Evolutionary conservation across 2,113 vertebrate genomes (phyloP), one percentile per base, ranked within the genome.

Genomic region (Sclerurus mexicanus): DNA sequence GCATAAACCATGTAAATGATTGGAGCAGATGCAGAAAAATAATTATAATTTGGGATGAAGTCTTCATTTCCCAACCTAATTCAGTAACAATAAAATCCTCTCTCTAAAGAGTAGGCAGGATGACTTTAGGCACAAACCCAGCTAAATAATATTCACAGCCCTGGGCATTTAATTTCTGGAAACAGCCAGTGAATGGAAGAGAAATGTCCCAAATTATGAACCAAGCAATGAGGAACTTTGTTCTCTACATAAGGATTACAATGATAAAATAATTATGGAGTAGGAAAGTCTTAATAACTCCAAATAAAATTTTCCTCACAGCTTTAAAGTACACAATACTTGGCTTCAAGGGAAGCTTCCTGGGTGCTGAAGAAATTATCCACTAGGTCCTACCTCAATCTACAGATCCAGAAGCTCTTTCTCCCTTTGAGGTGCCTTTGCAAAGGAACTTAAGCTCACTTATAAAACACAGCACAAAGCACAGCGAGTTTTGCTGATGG

Each of bases 31-130:
- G 96, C 83, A 97, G 90, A 84, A 96, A 97, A 97, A 97, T 92
- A 96, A 97, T 97, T 94, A 89, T 90, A 97, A 95, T 96, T 96
- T 97, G 94, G 85, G 94, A 44, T 95, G 92, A 97, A 97, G 96
- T 97, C 96, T 97, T 97, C 15, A 96, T 96, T 94, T 97, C 52
- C 86, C 73, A 92, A 66, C 47, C 31, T 84, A 95, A 85, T 86
- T 95, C 96, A 78, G 63, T 85, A 96, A 95, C 91, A 93, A 95
- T 95, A 96, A 95, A 94, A 46, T 67, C 53, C 62, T 93, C 71
- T 92, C 87, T 96, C 79, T 80, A 72, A 90, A 94, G 77, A 82
- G 63, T 27, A 94, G 80, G 60, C 14, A 82, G 73, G 23, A 88
- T 68, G 68, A 78, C n/a, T 86, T 89, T 47, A 81, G 49, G 69